phyloP scores from a whole-genome alignment of 2,888 invertebrate genomes.

The Allophyes oxyacanthae region DNA sequence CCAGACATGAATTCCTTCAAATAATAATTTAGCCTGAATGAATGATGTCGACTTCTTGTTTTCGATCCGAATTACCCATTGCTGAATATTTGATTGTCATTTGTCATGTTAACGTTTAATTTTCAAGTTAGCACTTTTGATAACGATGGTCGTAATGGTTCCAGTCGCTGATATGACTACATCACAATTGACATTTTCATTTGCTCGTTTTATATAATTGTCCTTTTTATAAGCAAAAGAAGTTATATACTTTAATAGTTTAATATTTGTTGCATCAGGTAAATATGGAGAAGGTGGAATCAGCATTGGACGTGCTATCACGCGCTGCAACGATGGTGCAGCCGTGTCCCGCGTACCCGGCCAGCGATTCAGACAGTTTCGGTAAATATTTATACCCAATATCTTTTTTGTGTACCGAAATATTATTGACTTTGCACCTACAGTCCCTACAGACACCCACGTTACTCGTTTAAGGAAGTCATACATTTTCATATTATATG shows the following conservation, averaged over 20 bases:
- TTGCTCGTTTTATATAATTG: not conserved
- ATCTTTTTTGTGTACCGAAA: conserved; percentile 4
- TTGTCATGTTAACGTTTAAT: conserved; percentile 21
- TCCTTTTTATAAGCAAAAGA: not conserved
- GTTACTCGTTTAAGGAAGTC: conserved; percentile 2
- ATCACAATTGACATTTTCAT: conserved; percentile 1
- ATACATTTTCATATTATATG: conserved; percentile 2
- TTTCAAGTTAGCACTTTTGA: conserved; percentile 12
- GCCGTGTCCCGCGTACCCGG: conserved; percentile 89
- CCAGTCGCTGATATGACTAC: conserved; percentile 2
- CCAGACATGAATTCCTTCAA: conserved; percentile 70
- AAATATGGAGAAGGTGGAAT: conserved; percentile 93
- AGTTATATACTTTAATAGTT: conserved; percentile 4
- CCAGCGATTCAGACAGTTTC: conserved; percentile 86
- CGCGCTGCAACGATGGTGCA: conserved; percentile 97
- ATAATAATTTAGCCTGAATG: conserved; percentile 57
- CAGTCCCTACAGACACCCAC: conserved; percentile 1
- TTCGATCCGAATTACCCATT: conserved; percentile 28
- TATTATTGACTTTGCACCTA: not conserved
- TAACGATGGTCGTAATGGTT: conserved; percentile 6
- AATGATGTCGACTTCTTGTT: conserved; percentile 35
- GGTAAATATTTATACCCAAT: conserved; percentile 78
- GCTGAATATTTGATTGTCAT: conserved; percentile 34
- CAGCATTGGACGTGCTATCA: conserved; percentile 95
- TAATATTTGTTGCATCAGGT: conserved; percentile 58